These are phyloP conservation scores for Gonatopus flavifemur DNA, from an alignment of 1,140 invertebrate genomes.

Conservation along the genomic window DNA sequence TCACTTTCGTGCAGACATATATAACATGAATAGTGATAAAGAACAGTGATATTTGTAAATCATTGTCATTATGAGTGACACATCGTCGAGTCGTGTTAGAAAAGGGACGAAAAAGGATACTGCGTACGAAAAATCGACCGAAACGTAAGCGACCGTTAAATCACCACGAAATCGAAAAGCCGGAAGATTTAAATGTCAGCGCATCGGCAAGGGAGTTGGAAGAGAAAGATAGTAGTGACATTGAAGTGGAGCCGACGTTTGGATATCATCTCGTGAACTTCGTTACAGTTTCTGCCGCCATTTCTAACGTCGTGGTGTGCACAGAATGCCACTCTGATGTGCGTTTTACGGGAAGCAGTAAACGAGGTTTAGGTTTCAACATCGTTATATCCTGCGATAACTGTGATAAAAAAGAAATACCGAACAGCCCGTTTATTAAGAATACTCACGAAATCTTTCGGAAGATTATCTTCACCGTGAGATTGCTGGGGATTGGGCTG, in stretches of 20 bases:
- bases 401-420: constrained; percentile 1
- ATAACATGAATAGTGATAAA: too few species aligned
- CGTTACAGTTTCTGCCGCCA: constrained; percentile 2
- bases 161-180: too few species aligned
- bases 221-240: background rate
- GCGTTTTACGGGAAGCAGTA: constrained; percentile 4
- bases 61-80: too few species aligned
- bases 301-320: constrained; percentile 1
- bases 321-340: constrained; percentile 3
- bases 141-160: too few species aligned
- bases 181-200: too few species aligned
- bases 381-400: constrained; percentile 7
- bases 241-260: constrained; percentile 12
- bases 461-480: constrained; percentile 4
- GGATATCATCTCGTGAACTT: constrained; percentile 5
- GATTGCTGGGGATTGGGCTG: constrained; percentile 2
- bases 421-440: background rate
- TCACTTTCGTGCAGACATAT: too few species aligned
- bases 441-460: background rate
- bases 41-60: too few species aligned
- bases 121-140: too few species aligned
- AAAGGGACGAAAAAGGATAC: too few species aligned
- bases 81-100: too few species aligned
- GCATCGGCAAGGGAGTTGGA: constrained; percentile 15
- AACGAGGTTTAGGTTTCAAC: constrained; percentile 13